Evolutionary conservation across 2,888 invertebrate species (phyloP).

Genomic region (Pemphredon lugubris): DNA sequence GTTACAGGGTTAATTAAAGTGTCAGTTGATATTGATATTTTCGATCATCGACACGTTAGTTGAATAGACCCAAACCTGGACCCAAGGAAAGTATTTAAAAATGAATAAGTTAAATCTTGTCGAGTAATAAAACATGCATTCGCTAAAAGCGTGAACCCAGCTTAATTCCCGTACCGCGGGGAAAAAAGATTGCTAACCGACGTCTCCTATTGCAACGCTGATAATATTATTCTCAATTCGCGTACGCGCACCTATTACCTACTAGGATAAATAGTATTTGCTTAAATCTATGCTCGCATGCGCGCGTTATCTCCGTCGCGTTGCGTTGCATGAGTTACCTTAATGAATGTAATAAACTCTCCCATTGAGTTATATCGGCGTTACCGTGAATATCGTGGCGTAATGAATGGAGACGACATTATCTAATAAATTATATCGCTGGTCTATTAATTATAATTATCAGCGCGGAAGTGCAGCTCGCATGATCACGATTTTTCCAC

Average conservation of each 20-base stretch:
- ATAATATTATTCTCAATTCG: not conserved
- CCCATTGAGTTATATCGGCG: constrained; percentile 36
- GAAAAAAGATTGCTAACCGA: no score
- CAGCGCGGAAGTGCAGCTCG: constrained; percentile 32
- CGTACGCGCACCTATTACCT: not conserved
- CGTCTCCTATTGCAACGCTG: no score
- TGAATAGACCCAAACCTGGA: no score
- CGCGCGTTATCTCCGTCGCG: constrained; percentile 42
- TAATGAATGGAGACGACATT: constrained; percentile 50
- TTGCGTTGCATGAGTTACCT: constrained; percentile 44
- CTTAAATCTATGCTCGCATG: constrained; percentile 23
- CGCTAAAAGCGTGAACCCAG: no score
- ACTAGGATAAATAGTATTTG: constrained; percentile 19
- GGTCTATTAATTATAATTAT: constrained; percentile 48
- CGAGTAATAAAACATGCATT: no score
- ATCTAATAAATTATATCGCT: constrained; percentile 42
- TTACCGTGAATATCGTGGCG: constrained; percentile 18
- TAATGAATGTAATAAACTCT: constrained; percentile 52
- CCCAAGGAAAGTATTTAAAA: no score
- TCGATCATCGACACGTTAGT: no score
- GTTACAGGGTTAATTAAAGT: no score
- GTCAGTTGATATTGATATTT: no score
- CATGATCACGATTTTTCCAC: constrained; percentile 22
- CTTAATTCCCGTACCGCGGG: no score
- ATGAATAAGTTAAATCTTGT: no score